Conservation (phyloP, 2,797 vertebrate genomes). For the Danio albolineatus region DNA sequence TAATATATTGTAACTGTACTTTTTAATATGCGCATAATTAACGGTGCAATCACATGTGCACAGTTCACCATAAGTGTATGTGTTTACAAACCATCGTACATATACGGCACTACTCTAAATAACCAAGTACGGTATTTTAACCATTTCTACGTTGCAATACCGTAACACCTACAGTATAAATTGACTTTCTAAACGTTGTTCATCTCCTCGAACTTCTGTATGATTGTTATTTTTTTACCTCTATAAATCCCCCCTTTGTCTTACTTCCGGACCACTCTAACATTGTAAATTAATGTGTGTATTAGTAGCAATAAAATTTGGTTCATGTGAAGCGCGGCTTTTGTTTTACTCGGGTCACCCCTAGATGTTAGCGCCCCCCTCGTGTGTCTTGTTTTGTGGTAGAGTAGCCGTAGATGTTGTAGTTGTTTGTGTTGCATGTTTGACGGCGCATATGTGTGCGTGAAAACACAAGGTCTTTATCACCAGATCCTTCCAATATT, state of each 20-base stretch:
- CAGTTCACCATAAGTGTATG: conserved; percentile 6
- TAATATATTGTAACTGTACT: conserved; percentile 28
- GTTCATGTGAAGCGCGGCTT: conserved; percentile 78
- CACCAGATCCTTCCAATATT: conserved; percentile 24
- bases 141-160: too few species aligned
- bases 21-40: conserved; percentile 14
- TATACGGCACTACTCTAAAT: conserved; percentile 18
- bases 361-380: conserved; percentile 33
- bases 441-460: conserved; percentile 36
- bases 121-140: not conserved
- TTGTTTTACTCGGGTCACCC: conserved; percentile 37
- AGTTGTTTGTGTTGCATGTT: conserved; percentile 39
- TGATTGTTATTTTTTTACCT: conserved; percentile 41
- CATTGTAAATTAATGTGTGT: conserved; percentile 44
- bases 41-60: conserved; percentile 26
- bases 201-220: conserved; percentile 36
- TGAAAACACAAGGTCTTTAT: conserved; percentile 15
- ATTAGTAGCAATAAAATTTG: conserved; percentile 70
- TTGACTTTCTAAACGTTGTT: conserved; percentile 39
- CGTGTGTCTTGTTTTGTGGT: conserved; percentile 45
- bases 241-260: conserved; percentile 55
- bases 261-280: conserved; percentile 36
- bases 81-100: conserved; percentile 12
- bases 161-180: too few species aligned
- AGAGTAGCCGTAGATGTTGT: conserved; percentile 34